These are phyloP conservation scores for Orius laevigatus DNA, from an alignment of 1,140 invertebrate species.

Conservation along the genomic window DNA sequence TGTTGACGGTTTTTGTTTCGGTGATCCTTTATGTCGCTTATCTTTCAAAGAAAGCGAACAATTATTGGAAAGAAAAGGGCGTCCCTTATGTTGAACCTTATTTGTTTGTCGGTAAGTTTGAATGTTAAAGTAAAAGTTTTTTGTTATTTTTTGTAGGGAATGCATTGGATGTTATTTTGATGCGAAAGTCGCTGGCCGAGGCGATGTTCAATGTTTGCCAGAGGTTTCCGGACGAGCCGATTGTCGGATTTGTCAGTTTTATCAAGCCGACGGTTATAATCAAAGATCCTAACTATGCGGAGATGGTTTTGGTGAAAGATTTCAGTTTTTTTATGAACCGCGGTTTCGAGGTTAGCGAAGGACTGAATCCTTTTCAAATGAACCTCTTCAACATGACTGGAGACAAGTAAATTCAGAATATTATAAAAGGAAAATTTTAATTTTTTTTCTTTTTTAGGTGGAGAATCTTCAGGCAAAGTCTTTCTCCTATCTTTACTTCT, in stretches of 20 bases:
- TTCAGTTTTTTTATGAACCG: conserved; percentile 25
- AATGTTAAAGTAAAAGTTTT: not conserved
- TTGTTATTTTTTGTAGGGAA: conserved; percentile 11
- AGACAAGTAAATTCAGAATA: conserved; percentile 19
- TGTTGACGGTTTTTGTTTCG: not conserved
- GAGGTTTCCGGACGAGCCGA: conserved; percentile 7
- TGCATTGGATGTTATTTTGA: conserved; percentile 5
- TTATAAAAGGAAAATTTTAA: too few species aligned
- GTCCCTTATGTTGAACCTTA: conserved; percentile 2
- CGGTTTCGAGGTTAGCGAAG: conserved; percentile 9
- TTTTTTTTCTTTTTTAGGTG: too few species aligned
- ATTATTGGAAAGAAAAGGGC: not conserved
- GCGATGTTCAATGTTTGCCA: not conserved
- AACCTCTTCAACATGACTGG: conserved; percentile 19
- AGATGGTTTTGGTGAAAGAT: conserved; percentile 23
- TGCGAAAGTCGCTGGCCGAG: conserved; percentile 22
- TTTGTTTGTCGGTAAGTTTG: conserved; percentile 1
- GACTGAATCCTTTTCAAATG: not conserved
- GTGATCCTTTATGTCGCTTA: not conserved
- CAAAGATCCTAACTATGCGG: conserved; percentile 23
- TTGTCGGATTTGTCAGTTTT: conserved; percentile 22
- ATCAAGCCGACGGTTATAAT: conserved; percentile 21
- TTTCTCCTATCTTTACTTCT: conserved; percentile 39
- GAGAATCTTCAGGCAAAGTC: conserved; percentile 35
- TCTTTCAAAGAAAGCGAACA: not conserved